Evolutionary conservation across 2,113 vertebrate species (phyloP).

Genomic region (Ceyx cyanopectus): DNA sequence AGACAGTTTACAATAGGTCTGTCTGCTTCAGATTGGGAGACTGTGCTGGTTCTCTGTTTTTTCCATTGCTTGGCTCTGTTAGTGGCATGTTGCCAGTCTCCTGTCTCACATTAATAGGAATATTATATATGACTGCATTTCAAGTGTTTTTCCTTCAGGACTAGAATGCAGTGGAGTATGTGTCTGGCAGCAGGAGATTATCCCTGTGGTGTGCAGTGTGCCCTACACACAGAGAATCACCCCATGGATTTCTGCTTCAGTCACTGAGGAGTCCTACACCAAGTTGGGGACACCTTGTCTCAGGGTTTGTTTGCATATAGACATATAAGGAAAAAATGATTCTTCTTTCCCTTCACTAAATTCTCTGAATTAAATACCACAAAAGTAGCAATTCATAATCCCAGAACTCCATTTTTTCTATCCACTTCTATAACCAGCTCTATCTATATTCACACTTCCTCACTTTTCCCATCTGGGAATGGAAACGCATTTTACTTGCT

Average conservation of each 20-base stretch:
- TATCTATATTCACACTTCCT: not conserved
- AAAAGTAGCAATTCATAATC: not conserved
- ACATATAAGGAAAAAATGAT: not conserved
- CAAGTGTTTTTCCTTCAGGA: constrained; percentile 54
- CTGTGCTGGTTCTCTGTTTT: constrained; percentile 19
- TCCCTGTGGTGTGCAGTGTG: not conserved
- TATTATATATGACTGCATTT: constrained; percentile 27
- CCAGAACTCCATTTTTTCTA: not conserved
- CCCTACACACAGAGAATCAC: too few relatives aligned
- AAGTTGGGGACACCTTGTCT: too few relatives aligned
- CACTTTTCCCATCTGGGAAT: not conserved
- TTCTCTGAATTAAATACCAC: not conserved
- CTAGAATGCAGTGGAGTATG: constrained; percentile 3
- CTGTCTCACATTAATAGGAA: constrained; percentile 46
- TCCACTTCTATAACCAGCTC: not conserved
- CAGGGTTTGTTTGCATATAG: too few relatives aligned
- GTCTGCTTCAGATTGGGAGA: constrained; percentile 42
- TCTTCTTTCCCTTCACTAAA: not conserved
- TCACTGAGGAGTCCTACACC: too few relatives aligned
- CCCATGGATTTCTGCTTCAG: too few relatives aligned
- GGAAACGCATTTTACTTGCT: not conserved
- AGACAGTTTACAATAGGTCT: constrained; percentile 51
- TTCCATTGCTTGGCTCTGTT: constrained; percentile 17
- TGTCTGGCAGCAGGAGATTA: constrained; percentile 3
- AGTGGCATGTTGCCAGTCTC: constrained; percentile 27